Evolutionary conservation across 2,797 vertebrate genomes (phyloP), one percentile per base, ranked within the genome.

Genomic region (Hylomyscus alleni): DNA sequence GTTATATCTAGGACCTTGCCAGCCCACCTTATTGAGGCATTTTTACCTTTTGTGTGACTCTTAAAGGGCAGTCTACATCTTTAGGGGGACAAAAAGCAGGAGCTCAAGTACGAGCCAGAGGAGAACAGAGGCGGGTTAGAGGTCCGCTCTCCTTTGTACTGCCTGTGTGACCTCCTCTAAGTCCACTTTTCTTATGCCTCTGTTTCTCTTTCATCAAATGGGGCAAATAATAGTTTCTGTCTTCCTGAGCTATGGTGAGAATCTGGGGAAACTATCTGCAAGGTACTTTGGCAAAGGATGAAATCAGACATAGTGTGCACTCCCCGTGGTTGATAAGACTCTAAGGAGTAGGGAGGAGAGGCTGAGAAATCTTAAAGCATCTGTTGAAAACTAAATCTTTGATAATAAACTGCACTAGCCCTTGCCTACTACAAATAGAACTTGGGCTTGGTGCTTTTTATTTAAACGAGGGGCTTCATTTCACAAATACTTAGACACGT

Each of bases 401-500:
- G 60, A 73, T 47, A 56, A 19, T 67, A 31, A 90, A 58, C 58
- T 29, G 4, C 80, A 50, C 1, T 44, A 34, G 47, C 24, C 50
- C n/a, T 67, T 29, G 58, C 40, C 37, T n/a, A 7, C 76, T 20
- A 9, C 19, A 72, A 34, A 17, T 76, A n/a, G 56, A 62, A 37
- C 86, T 83, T 73, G 72, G 72, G 40, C 58, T 83, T 90, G 31
- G 47, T 54, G 29, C 3, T 40, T 52, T 96, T 91, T 92, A 15
- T 20, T 65, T 22, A 19, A 84, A 78, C 31, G 40, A 80, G 44
- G 69, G 62, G 22, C 37, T 81, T 75, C 26, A 24, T 62, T 80
- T 72, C 4, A 29, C 93, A 31, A 47, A 62, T 93, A 37, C 60
- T 80, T 77, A 56, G 52, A 82, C 10, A 60, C 3, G 5, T 89